phyloP scores from a whole-genome alignment of 2,113 vertebrate genomes.

The Callaeas wilsoni region DNA sequence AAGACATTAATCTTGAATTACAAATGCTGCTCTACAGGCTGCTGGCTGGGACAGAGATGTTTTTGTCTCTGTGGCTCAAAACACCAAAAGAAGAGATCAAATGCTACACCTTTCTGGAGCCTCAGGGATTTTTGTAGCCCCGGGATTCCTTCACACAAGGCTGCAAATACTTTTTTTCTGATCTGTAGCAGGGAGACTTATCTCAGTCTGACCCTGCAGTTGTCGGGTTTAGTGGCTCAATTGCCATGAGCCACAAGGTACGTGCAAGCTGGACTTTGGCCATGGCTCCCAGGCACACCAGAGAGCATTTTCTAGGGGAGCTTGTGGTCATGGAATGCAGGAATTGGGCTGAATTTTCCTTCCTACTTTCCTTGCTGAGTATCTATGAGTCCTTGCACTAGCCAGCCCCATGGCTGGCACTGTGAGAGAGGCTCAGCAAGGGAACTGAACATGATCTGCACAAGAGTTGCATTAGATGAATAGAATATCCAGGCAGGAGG shows the following conservation, averaged over 20 bases:
- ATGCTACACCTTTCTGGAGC: not conserved
- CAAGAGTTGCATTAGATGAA: not conserved
- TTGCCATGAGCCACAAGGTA: not conserved
- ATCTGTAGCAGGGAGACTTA: not conserved
- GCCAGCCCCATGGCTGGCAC: not conserved
- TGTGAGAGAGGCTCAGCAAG: not conserved
- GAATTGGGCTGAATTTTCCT: not conserved
- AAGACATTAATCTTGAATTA: not conserved
- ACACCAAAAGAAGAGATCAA: not conserved
- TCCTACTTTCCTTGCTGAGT: not conserved
- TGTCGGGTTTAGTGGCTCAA: not conserved
- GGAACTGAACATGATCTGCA: not conserved
- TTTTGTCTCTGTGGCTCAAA: not conserved
- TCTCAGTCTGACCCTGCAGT: not conserved
- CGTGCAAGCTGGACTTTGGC: not conserved
- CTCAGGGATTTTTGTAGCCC: not conserved
- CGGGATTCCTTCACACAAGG: not conserved
- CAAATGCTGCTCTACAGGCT: not conserved
- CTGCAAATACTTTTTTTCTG: not conserved
- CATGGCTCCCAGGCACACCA: not conserved
- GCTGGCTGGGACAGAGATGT: not conserved
- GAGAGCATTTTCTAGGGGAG: not conserved
- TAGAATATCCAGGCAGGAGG: not conserved
- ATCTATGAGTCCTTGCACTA: not conserved
- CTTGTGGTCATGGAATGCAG: not conserved